phyloP scores from a whole-genome alignment of 2,113 vertebrate genomes.

The Empidonax alnorum region DNA sequence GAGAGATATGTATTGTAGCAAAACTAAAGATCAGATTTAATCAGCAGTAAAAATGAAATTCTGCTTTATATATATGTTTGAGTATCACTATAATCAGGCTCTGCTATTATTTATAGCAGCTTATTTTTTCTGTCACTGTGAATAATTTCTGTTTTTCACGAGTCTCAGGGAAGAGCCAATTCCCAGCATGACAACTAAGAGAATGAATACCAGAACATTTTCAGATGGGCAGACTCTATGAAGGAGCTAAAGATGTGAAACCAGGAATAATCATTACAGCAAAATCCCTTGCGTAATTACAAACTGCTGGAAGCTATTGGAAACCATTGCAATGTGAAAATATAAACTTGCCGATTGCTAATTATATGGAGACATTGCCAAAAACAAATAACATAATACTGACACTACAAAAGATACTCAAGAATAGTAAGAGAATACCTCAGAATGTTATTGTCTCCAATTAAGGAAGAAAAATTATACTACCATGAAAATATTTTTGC shows the following conservation, averaged over 20 bases:
- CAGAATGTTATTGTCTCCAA: not conserved
- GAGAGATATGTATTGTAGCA: not conserved
- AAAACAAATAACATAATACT: constrained; percentile 4
- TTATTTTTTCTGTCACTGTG: not conserved
- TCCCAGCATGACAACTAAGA: not conserved
- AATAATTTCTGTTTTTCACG: not conserved
- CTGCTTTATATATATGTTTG: not conserved
- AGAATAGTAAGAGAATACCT: not conserved
- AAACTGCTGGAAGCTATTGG: constrained; percentile 23
- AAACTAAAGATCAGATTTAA: not conserved
- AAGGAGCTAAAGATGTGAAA: not conserved
- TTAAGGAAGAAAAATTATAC: constrained; percentile 37
- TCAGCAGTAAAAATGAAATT: not conserved
- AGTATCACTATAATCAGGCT: not conserved
- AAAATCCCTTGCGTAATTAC: constrained; percentile 8
- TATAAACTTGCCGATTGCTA: constrained; percentile 36
- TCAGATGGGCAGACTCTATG: not conserved
- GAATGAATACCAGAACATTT: constrained; percentile 1
- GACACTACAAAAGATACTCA: constrained; percentile 4
- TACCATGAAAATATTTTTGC: constrained; percentile 19
- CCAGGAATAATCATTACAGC: not conserved
- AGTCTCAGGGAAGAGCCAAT: not conserved
- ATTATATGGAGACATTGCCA: constrained; percentile 27
- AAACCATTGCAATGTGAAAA: constrained; percentile 29
- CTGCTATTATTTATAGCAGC: not conserved